These are phyloP conservation scores for Noctua comes DNA, from an alignment of 2,888 invertebrate species.

Conservation along the genomic window DNA sequence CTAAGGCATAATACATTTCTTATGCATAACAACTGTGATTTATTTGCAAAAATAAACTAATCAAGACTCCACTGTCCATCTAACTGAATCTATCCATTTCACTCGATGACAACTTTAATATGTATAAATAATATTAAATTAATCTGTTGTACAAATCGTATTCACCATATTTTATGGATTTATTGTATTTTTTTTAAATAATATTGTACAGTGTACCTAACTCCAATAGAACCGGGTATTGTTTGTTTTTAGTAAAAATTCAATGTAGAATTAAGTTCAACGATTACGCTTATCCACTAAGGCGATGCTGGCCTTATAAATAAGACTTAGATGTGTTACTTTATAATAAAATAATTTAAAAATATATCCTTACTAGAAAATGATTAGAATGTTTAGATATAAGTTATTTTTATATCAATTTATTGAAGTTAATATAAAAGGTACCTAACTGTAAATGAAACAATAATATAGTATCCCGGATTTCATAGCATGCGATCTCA, in stretches of 20 bases:
- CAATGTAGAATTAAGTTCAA: conserved; percentile 84
- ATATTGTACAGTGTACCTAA: conserved; percentile 66
- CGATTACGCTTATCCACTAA: conserved; percentile 87
- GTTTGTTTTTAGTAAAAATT: conserved; percentile 74
- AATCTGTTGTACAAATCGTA: conserved; percentile 68
- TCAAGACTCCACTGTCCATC: conserved; percentile 43
- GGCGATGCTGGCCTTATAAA: conserved; percentile 84
- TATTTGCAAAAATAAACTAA: conserved; percentile 32
- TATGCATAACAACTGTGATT: conserved; percentile 16
- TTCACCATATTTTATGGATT: conserved; percentile 61
- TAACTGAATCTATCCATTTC: conserved; percentile 40
- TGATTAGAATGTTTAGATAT: conserved; percentile 77
- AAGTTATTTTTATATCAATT: conserved; percentile 89
- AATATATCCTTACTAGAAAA: conserved; percentile 73
- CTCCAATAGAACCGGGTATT: conserved; percentile 74
- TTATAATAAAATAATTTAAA: conserved; percentile 84
- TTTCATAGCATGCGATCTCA: conserved; percentile 85
- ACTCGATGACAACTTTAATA: conserved; percentile 41
- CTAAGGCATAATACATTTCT: conserved; percentile 17
- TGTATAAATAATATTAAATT: conserved; percentile 40
- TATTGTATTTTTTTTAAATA: conserved; percentile 56
- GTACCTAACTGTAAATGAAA: conserved; percentile 75
- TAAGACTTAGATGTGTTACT: conserved; percentile 87
- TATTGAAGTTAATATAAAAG: conserved; percentile 84
- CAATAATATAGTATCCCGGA: conserved; percentile 80